A percentile compares a stretch with the other conserved stretches of the same genome.
These are phyloP conservation scores for Sciaenops ocellatus DNA, from an alignment of 2,797 vertebrate species.

Conservation along the genomic window DNA sequence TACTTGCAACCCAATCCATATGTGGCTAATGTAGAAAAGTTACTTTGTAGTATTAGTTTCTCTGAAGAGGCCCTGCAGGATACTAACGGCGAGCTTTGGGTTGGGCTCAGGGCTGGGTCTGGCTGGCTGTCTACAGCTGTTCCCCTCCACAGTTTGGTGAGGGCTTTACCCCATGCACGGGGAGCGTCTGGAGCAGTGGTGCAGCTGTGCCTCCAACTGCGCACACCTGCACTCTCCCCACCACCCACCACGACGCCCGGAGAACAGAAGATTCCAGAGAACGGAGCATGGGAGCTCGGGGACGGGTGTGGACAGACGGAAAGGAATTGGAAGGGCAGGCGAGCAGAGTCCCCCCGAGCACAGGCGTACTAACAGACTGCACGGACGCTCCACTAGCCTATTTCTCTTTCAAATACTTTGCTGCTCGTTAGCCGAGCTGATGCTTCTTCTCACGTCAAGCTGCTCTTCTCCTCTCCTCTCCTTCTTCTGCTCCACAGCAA, in stretches of 20 bases:
- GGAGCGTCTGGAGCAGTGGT: slow-evolving; percentile 75
- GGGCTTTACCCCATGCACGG: slow-evolving; percentile 75
- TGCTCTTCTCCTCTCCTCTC: slow-evolving; percentile 67
- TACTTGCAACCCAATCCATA: slow-evolving; percentile 12
- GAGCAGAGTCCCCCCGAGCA: slow-evolving; percentile 32
- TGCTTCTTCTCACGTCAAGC: slow-evolving; percentile 73
- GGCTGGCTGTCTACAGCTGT: slow-evolving; percentile 83
- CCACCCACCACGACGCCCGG: slow-evolving; percentile 77
- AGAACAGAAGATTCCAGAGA: slow-evolving; percentile 66
- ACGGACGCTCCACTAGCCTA: slow-evolving; percentile 53
- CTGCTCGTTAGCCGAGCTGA: slow-evolving; percentile 76
- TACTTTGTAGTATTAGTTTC: slow-evolving; percentile 37
- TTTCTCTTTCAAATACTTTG: slow-evolving; percentile 71
- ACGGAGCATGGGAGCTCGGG: slow-evolving; percentile 56
- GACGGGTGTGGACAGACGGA: slow-evolving; percentile 60
- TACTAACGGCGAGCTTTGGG: slow-evolving; percentile 26
- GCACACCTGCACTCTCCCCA: slow-evolving; percentile 80
- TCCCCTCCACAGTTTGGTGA: slow-evolving; percentile 72
- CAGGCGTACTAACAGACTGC: slow-evolving; percentile 53
- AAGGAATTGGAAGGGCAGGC: slow-evolving; percentile 42
- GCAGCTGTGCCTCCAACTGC: slow-evolving; percentile 86
- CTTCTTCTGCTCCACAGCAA: slow-evolving; percentile 76
- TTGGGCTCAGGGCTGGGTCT: slow-evolving; percentile 60
- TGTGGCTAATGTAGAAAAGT: slow-evolving; percentile 9
- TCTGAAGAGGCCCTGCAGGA: slow-evolving; percentile 34